Conservation (phyloP, 2,113 vertebrate genomes). For the Campylomormyrus numenius region DNA sequence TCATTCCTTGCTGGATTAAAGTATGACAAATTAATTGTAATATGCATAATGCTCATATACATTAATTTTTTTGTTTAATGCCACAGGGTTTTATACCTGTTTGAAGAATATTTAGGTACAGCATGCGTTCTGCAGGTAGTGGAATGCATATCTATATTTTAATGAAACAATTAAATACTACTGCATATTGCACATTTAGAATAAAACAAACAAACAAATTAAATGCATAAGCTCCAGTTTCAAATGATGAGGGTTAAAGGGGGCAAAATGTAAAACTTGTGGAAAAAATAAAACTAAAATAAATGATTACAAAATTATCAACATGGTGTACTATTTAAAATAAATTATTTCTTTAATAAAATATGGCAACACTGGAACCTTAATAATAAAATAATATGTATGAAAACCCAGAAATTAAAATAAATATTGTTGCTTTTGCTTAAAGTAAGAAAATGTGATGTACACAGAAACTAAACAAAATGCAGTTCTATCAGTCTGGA, state of each 20-base stretch:
- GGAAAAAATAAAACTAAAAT: neutral
- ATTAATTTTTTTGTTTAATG: neutral
- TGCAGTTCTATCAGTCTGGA: constrained; percentile 38
- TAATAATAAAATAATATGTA: neutral
- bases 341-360: neutral
- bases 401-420: neutral
- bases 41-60: neutral
- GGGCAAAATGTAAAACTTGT: neutral
- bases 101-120: neutral
- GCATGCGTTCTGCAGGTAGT: neutral
- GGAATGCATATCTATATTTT: neutral
- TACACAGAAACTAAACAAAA: neutral
- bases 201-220: neutral
- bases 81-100: neutral
- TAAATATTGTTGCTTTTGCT: neutral
- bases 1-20: neutral
- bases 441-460: neutral
- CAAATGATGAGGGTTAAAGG: neutral
- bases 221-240: neutral
- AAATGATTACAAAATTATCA: neutral
- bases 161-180: neutral
- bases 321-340: neutral
- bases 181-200: neutral
- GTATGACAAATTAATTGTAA: neutral
- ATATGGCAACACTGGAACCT: neutral